Evolutionary conservation across 2,113 vertebrate genomes (phyloP).

Genomic region (Sturnus vulgaris): DNA sequence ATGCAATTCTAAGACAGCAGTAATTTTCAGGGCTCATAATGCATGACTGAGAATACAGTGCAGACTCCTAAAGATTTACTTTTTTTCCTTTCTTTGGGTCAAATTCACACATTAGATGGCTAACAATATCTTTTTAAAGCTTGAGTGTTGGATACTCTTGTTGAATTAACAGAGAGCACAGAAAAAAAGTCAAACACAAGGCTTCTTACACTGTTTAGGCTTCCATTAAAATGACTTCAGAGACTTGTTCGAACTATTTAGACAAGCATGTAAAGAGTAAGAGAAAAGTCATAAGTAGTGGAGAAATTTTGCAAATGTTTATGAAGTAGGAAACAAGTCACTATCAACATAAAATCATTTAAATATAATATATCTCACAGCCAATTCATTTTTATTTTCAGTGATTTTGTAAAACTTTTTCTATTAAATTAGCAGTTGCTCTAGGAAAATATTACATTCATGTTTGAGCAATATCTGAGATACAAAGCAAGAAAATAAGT

Average conservation of each 20-base stretch:
- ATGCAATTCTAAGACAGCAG: neutral
- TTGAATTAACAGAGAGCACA: neutral
- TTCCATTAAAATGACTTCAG: neutral
- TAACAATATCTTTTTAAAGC: neutral
- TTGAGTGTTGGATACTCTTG: neutral
- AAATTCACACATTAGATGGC: neutral
- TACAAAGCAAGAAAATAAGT: neutral
- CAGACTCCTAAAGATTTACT: neutral
- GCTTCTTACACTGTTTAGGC: neutral
- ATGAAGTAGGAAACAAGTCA: neutral
- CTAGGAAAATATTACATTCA: neutral
- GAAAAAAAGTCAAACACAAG: neutral
- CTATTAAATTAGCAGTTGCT: neutral
- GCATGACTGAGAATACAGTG: neutral
- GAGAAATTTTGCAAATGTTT: neutral
- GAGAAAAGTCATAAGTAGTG: neutral
- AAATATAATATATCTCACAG: neutral
- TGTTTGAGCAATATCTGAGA: neutral
- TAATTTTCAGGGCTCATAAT: neutral
- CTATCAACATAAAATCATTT: neutral
- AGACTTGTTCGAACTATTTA: neutral
- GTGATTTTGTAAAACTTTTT: neutral
- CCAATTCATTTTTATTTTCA: neutral
- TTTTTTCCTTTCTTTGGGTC: neutral
- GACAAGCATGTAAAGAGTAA: neutral